Base-by-base conservation (phyloP, 2,113 vertebrate species). In the Hepsetus odoe region DNA sequence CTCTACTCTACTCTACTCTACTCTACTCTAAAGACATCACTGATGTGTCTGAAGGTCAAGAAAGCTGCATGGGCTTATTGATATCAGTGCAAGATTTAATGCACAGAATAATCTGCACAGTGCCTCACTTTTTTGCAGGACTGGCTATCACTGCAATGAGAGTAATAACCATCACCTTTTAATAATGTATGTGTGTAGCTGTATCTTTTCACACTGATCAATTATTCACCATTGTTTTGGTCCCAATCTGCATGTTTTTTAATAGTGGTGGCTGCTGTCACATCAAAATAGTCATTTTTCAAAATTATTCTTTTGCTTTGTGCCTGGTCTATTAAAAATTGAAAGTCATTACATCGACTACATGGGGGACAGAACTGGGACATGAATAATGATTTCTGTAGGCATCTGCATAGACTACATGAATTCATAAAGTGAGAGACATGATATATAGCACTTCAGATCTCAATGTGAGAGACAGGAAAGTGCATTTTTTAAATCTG, bases 181-280 rank as follows among this genome's bases (percentile, higher is more conserved):
- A 80, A 67, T 74, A 35, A 80, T 80, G 53, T 40, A 80, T 74
- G 30, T 11, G 26, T 58, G 58, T n/a, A 51, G 65, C 51, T n/a
- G 38, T 67, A 59, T 82, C 61, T 68, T 77, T 72, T 42, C 32
- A 28, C 16, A 26, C 18, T 58, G 20, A 82, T 74, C 62, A 82
- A 82, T 73, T 74, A 68, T 78, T 77, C n/a, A 74, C 35, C 11
- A 67, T 24, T 72, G 35, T 82, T 73, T 66, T 32, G 42, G 30
- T 73, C 53, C 69, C 56, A 62, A 26, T 51, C 49, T n/a, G 24
- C 53, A 30, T 56, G 67, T 66, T 59, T 66, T 14, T 40, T 82
- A 49, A 69, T 74, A 55, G 69, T 68, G 20, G 53, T 72, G 44
- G 40, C 66, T 81, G 69, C 66, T 77, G 58, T 77, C 59, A 58